Evolutionary conservation across 2,113 vertebrate species (phyloP), one percentile per base, ranked within the genome.

Genomic region (Perca schrenkii): DNA sequence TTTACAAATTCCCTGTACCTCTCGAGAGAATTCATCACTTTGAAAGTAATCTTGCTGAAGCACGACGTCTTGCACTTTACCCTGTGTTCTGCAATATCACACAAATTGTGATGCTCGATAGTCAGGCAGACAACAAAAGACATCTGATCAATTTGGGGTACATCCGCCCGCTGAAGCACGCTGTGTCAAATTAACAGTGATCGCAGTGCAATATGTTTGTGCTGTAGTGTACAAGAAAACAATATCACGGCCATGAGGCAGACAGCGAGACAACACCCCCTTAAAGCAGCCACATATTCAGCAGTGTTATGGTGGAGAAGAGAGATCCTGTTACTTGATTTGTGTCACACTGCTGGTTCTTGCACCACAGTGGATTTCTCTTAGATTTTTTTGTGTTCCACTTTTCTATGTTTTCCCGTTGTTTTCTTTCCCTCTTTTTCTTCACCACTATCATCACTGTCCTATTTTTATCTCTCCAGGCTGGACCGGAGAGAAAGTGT

Each of bases 401-500:
- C 49, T 49, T 65, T n/a, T 21, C 11, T n/a, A 0, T 12, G 4
- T 47, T 60, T 65, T 4, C 36, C 36, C 2, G 16, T 21, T 15
- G 12, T 34, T 34, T 22, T 50, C 8, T 46, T 49, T 10, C 1
- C 14, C 25, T 56, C 12, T 28, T 54, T 67, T 49, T 36, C 70
- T 22, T 52, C 13, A 54, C 14, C 7, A 31, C 8, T 70, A 4
- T 49, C 25, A 17, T 63, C 50, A 11, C 4, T 2, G 0, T 28
- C 57, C 22, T 7, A n/a, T 85, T 65, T 72, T 50, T 34, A 6
- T 79, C 70, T 54, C 62, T 64, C 34, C 85, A 98, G 97, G 97
- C 15, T 98, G 97, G 82, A 98, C 97, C 0, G 97, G 96, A 2
- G 96, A 98, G 80, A 94, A 93, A 19, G 95, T 98, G 57, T 98